phyloP scores from a whole-genome alignment of 2,797 vertebrate genomes.

The Anguilla megastoma region DNA sequence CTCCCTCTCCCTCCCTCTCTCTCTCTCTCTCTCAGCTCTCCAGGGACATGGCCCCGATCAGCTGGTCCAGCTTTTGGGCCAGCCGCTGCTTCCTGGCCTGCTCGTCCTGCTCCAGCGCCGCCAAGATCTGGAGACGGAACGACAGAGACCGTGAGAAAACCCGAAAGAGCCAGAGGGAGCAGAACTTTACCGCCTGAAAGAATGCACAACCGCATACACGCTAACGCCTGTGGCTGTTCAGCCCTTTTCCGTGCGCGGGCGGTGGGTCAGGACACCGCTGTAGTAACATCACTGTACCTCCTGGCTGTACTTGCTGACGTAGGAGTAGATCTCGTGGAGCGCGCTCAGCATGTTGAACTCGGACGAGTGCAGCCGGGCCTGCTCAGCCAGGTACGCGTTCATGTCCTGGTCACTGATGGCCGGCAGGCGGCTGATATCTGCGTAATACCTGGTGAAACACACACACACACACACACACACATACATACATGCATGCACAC shows the following conservation, averaged over 20 bases:
- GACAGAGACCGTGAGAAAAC: constrained; percentile 24
- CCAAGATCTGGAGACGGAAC: constrained; percentile 75
- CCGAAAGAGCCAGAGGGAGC: neutral
- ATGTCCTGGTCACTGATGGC: constrained; percentile 97
- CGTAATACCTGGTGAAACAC: constrained; percentile 82
- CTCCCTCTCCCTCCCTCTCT: neutral
- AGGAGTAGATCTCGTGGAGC: constrained; percentile 91
- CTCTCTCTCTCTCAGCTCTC: constrained; percentile 83
- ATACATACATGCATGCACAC: neutral
- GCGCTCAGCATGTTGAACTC: constrained; percentile 94
- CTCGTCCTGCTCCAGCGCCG: constrained; percentile 89
- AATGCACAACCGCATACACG: neutral
- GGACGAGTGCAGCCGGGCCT: constrained; percentile 86
- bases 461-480: neutral
- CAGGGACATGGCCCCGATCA: constrained; percentile 86
- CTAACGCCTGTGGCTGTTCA: neutral
- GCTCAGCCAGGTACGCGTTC: constrained; percentile 95
- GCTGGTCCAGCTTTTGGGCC: constrained; percentile 92
- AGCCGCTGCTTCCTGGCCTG: constrained; percentile 90
- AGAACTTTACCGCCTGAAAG: neutral
- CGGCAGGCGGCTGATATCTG: constrained; percentile 90
- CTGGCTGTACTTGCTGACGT: constrained; percentile 92
- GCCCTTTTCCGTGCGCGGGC: neutral
- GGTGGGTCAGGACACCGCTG: no score
- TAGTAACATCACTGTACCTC: constrained; percentile 70